Conservation (phyloP, 1,140 invertebrate species). For the Drosophila ercepeae region DNA sequence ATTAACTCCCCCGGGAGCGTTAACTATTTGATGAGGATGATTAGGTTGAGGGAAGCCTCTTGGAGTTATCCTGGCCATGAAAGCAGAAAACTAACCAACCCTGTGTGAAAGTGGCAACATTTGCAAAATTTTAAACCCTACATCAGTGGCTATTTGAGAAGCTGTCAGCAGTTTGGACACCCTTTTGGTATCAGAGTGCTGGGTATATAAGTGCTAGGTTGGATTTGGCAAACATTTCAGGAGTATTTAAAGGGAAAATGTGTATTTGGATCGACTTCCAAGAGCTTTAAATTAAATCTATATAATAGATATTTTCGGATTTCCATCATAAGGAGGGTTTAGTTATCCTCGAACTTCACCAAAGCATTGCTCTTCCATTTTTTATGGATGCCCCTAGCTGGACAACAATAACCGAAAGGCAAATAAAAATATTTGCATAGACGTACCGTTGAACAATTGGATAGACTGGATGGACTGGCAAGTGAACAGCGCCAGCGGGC, state of each 20-base stretch:
- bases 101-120: conserved; percentile 42
- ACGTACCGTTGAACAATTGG: conserved; percentile 69
- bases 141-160: conserved; percentile 21
- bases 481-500: conserved; percentile 52
- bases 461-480: conserved; percentile 58
- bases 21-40: conserved; percentile 48
- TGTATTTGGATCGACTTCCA: background rate
- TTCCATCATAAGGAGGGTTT: background rate
- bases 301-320: too few species aligned
- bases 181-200: background rate
- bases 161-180: conserved; percentile 26
- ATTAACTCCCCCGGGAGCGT: conserved; percentile 65
- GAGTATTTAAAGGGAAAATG: background rate
- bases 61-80: conserved; percentile 2
- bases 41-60: conserved; percentile 42
- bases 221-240: background rate
- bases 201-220: background rate
- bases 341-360: background rate
- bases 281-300: background rate
- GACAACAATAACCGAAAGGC: conserved; percentile 61
- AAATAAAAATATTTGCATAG: conserved; percentile 82
- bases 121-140: conserved; percentile 50
- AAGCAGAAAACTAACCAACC: conserved; percentile 7
- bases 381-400: conserved; percentile 41
- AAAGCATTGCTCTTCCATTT: conserved; percentile 11